Conservation (phyloP, 2,888 invertebrate genomes). For the Platynereis dumerilii region DNA sequence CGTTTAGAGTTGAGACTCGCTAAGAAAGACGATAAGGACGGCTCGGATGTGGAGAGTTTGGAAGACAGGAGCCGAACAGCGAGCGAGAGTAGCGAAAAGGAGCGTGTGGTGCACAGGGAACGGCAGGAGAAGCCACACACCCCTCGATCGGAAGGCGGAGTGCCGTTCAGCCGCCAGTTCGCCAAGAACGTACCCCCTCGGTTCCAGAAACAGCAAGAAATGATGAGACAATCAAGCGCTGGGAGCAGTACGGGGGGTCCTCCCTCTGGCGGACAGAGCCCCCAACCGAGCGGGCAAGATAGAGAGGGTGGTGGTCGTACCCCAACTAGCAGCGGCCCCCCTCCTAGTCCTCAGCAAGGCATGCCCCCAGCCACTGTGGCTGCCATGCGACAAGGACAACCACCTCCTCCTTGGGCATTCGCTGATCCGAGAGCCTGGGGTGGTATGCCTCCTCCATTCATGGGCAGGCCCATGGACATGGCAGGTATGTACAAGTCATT, state of each 20-base stretch:
- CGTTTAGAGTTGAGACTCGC: slow-evolving; percentile 69
- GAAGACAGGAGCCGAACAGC: slow-evolving; percentile 43
- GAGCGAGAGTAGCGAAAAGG: slow-evolving; percentile 61
- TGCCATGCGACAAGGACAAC: slow-evolving; percentile 54
- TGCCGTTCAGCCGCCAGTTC: slow-evolving; percentile 9
- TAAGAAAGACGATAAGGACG: background rate
- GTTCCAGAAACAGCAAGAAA: slow-evolving; percentile 45
- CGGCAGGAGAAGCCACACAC: slow-evolving; percentile 1
- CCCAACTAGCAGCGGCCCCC: slow-evolving; percentile 10
- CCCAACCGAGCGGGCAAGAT: slow-evolving; percentile 12
- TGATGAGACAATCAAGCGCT: slow-evolving; percentile 19
- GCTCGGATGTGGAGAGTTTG: slow-evolving; percentile 4
- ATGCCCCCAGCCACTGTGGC: slow-evolving; percentile 42
- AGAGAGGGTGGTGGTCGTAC: slow-evolving; percentile 1
- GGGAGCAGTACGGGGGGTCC: background rate
- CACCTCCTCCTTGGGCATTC: slow-evolving; percentile 48
- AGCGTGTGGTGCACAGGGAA: slow-evolving; percentile 16
- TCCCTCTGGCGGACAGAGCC: slow-evolving; percentile 7
- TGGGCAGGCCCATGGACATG: slow-evolving; percentile 54
- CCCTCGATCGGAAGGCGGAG: slow-evolving; percentile 1
- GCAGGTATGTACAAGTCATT: slow-evolving; percentile 46
- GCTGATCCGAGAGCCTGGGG: slow-evolving; percentile 38
- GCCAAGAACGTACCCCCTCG: slow-evolving; percentile 80
- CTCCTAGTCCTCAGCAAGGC: slow-evolving; percentile 33
- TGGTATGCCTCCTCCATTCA: slow-evolving; percentile 50